Base-by-base conservation (phyloP, 2,888 invertebrate genomes). In the Prenolepis imparis region DNA sequence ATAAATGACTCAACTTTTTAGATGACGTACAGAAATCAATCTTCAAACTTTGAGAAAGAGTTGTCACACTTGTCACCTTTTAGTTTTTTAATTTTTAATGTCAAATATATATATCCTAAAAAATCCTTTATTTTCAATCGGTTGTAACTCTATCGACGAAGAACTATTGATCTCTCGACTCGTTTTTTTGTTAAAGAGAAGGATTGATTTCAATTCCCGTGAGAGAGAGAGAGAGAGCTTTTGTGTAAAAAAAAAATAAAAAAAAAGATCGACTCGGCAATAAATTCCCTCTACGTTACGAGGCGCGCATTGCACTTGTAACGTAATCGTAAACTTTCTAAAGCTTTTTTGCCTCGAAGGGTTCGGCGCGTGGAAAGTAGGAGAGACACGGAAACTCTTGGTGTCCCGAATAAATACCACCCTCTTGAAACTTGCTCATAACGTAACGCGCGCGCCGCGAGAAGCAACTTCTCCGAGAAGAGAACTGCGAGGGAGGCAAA, bases 211-310 rank as follows among this genome's bases (percentile, higher is more conserved):
- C 5, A 24, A 44, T 32, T 21, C 8, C 8, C 15, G n/a, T 1
- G 63, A 63, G 15, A 28, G 1, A 74, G 1, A 74, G 1, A 74
- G 32, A 74, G 1, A 74, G 1, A 74, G 32, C 12, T 8, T 32
- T 64, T 24, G 21, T 21, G 15, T 9, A 8, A 59, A 28, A 18
- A 18, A 18, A 59, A 24, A 24, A 12, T 15, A 24, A 24, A 8
- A 28, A 24, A 59, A 12, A 11, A 52, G 5, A 36, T 28, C 18
- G 1, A 48, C 15, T 61, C 32, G 18, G 0, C 44, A 18, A 52
- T 52, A 52, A 52, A 52, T 32, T 32, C 28, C 8, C 12, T 73
- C 77, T 86, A 66, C 72, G 75, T 87, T 83, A 80, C 85, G 15
- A 81, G 41, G 59, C 28, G 41, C 61, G 44, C 36, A 36, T 24